A percentile compares a stretch with the other conserved stretches of the same genome.
Conservation (phyloP, 2,797 vertebrate genomes). For the Gorsachius magnificus region DNA sequence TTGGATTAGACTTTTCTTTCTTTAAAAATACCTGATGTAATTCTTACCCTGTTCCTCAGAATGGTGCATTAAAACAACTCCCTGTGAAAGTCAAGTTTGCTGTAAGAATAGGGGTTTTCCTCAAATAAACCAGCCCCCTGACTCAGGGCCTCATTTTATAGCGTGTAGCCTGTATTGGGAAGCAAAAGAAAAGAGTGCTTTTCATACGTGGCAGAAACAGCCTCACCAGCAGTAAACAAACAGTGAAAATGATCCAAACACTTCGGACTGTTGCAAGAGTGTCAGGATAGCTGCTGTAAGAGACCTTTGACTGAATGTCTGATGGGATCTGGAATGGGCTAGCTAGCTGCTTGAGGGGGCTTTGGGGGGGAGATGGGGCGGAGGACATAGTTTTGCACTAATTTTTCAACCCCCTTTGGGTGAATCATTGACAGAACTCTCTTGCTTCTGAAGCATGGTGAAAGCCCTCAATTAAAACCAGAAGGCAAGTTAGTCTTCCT, state of each 20-base stretch:
- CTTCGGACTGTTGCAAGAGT: neutral
- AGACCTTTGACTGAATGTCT: neutral
- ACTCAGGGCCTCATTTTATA: neutral
- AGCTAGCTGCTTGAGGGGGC: neutral
- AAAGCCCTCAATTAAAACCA: neutral
- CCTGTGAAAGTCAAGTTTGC: neutral
- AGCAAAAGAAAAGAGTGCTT: neutral
- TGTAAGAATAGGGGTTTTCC: neutral
- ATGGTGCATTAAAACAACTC: neutral
- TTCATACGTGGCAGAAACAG: neutral
- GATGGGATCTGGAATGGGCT: neutral
- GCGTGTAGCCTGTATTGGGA: neutral
- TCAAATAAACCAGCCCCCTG: neutral
- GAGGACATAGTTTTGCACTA: neutral
- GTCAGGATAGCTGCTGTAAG: neutral
- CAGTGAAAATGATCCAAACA: neutral
- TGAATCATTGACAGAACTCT: neutral
- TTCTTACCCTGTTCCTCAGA: neutral
- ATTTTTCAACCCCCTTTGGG: neutral
- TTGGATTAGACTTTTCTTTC: neutral
- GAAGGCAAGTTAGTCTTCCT: neutral
- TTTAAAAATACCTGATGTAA: neutral
- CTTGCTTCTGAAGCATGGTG: neutral
- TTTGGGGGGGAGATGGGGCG: neutral
- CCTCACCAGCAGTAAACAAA: neutral